phyloP scores from a whole-genome alignment of 2,113 vertebrate species.

The Canis aureus region DNA sequence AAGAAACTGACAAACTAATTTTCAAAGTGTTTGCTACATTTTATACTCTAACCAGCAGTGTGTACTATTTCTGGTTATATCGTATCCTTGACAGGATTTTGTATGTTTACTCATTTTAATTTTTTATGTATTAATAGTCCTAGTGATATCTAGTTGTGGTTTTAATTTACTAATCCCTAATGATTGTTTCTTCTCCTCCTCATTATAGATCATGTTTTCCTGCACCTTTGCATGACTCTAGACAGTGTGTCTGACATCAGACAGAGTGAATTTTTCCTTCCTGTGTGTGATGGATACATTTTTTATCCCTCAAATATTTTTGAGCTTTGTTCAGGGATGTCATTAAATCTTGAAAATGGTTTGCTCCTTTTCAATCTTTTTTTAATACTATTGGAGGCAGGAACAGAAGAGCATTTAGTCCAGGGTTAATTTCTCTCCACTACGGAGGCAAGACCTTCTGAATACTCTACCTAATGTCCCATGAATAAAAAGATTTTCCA shows the following conservation, averaged over 20 bases:
- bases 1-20: not conserved
- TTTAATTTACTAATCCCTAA: not conserved
- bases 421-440: not conserved
- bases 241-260: not conserved
- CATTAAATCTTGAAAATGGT: not conserved
- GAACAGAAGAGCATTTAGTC: not conserved
- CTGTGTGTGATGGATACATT: not conserved
- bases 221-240: not conserved
- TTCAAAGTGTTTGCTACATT: not conserved
- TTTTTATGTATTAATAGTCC: not conserved
- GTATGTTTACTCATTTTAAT: not conserved
- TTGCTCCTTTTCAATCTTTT: not conserved
- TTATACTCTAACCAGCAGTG: not conserved
- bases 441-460: not conserved
- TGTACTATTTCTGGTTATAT: not conserved
- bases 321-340: not conserved
- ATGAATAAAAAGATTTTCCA: not conserved
- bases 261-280: not conserved
- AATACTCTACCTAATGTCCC: not conserved
- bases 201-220: not conserved
- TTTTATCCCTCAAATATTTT: not conserved
- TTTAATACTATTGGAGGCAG: not conserved
- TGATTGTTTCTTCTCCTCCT: not conserved
- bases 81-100: not conserved
- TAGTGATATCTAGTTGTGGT: not conserved